phyloP scores from a whole-genome alignment of 2,797 vertebrate species.

The Coregonus ussuriensis region DNA sequence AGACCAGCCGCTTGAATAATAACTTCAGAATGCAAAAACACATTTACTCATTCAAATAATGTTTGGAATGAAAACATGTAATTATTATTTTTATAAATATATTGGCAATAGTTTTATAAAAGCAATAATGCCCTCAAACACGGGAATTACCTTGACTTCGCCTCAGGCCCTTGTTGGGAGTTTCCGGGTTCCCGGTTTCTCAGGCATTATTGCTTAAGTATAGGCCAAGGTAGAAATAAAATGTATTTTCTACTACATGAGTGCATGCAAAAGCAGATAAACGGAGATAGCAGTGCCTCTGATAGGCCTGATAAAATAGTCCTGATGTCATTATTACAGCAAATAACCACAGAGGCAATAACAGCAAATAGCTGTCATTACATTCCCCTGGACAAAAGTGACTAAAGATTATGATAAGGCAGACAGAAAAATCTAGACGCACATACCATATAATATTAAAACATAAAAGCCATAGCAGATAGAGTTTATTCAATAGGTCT shows the following conservation, averaged over 20 bases:
- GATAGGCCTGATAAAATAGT: background rate
- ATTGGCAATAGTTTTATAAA: too few relatives aligned
- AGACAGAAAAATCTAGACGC: background rate
- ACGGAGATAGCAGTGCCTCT: background rate
- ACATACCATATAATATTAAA: slow-evolving; percentile 45
- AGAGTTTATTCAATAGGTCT: slow-evolving; percentile 61
- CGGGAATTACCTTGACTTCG: too few relatives aligned
- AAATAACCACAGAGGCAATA: background rate
- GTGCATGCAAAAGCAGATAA: background rate
- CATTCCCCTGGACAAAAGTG: slow-evolving; percentile 56
- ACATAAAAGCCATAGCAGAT: slow-evolving; percentile 56
- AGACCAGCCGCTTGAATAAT: too few relatives aligned
- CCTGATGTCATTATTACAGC: background rate
- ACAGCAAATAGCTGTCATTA: slow-evolving; percentile 70
- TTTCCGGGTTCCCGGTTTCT: too few relatives aligned
- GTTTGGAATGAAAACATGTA: too few relatives aligned
- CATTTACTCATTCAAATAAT: too few relatives aligned
- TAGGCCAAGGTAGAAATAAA: too few relatives aligned
- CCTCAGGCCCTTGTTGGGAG: too few relatives aligned
- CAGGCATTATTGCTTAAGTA: too few relatives aligned
- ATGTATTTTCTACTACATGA: background rate
- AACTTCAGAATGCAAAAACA: too few relatives aligned
- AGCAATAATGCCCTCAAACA: too few relatives aligned
- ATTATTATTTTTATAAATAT: too few relatives aligned
- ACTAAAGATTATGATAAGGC: slow-evolving; percentile 45